Evolutionary conservation across 2,797 vertebrate species (phyloP).

Genomic region (Graptemys geographica): DNA sequence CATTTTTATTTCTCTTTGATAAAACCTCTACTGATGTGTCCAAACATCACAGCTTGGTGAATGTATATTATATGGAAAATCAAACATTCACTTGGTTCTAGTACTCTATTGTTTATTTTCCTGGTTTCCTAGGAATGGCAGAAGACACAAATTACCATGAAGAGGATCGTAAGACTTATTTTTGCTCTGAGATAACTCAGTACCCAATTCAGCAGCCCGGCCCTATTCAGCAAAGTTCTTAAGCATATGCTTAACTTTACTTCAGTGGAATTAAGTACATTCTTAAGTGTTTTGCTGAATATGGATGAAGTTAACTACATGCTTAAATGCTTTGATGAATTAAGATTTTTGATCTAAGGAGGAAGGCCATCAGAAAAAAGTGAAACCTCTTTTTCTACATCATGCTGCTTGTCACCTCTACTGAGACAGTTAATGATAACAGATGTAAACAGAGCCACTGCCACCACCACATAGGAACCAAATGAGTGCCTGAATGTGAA

Average conservation of each 20-base stretch:
- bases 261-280: not conserved
- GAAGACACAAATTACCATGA: not conserved
- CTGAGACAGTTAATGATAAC: not conserved
- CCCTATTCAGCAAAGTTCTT: not conserved
- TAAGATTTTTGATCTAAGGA: not conserved
- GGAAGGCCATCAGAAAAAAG: not conserved
- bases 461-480: not conserved
- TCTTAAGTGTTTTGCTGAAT: not conserved
- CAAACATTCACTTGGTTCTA: not conserved
- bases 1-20: not conserved
- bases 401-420: not conserved
- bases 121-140: not conserved
- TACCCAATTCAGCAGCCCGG: not conserved
- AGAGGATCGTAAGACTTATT: not conserved
- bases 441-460: not conserved
- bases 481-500: not conserved
- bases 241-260: not conserved
- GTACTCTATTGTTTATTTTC: not conserved
- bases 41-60: not conserved
- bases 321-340: not conserved
- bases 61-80: not conserved
- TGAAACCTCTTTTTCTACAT: not conserved
- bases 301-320: not conserved
- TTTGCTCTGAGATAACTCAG: not conserved
- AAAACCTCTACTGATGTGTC: not conserved